Conservation (phyloP, 1,140 invertebrate genomes). For the Atta colombica region DNA sequence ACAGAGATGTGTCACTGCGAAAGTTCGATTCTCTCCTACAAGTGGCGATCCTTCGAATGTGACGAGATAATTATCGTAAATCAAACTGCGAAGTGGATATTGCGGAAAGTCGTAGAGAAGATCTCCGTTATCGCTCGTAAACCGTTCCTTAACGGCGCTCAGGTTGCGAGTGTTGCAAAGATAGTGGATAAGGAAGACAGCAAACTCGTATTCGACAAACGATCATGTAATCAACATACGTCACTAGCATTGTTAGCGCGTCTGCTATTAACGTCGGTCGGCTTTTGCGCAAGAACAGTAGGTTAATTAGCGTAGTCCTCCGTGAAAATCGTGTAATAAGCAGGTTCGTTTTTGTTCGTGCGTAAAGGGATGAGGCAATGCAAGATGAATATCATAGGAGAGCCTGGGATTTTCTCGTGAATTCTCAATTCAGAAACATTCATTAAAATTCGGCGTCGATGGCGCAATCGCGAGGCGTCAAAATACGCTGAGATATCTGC, state of each 20-base stretch:
- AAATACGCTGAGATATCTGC: background rate
- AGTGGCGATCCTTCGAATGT: background rate
- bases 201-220: background rate
- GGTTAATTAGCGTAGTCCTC: constrained; percentile 42
- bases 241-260: constrained; percentile 8
- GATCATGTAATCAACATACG: background rate
- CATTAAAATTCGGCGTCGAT: constrained; percentile 10
- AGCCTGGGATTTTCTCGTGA: constrained; percentile 10
- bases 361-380: constrained; percentile 27
- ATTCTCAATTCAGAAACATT: background rate
- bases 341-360: constrained; percentile 31
- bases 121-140: constrained; percentile 20
- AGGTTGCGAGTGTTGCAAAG: background rate
- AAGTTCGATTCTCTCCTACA: background rate
- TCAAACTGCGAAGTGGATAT: background rate
- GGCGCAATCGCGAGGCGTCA: background rate
- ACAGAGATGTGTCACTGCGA: background rate
- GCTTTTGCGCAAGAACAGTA: constrained; percentile 2
- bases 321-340: constrained; percentile 35
- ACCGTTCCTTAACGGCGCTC: constrained; percentile 14
- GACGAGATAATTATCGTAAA: constrained; percentile 37
- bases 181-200: constrained; percentile 8
- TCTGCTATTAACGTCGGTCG: background rate
- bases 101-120: constrained; percentile 4
- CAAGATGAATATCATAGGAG: constrained; percentile 31